Evolutionary conservation across 2,113 vertebrate species (phyloP).

Genomic region (Riparia riparia): DNA sequence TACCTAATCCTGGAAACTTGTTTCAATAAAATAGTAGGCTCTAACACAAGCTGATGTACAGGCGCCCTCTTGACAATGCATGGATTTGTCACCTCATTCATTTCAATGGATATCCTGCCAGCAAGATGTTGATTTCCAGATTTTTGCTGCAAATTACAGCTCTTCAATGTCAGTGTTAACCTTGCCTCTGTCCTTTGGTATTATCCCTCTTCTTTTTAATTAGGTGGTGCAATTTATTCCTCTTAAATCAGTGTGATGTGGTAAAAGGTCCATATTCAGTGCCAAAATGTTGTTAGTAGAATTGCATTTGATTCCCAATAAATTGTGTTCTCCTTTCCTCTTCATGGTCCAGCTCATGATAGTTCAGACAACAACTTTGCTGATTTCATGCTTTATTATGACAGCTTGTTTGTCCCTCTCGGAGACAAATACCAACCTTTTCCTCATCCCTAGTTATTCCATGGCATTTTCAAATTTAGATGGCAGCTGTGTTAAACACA

Average conservation of each 20-base stretch:
- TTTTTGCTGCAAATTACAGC: conserved; percentile 31
- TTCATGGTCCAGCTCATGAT: background rate
- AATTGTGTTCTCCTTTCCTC: conserved; percentile 13
- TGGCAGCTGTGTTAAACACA: background rate
- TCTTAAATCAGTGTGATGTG: background rate
- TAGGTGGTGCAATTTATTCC: conserved; percentile 18
- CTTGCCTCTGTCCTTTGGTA: background rate
- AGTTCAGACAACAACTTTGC: conserved; percentile 8
- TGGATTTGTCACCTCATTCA: conserved; percentile 24
- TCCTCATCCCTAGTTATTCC: background rate
- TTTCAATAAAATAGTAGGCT: background rate
- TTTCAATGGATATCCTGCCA: background rate
- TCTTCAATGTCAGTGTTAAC: conserved; percentile 17
- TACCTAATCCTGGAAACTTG: background rate
- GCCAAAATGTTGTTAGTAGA: conserved; percentile 27
- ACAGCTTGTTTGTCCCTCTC: conserved; percentile 39
- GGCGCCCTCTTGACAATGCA: background rate
- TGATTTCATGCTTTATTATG: conserved; percentile 33
- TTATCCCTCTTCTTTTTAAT: conserved; percentile 37
- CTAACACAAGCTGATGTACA: background rate
- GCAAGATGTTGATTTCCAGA: conserved; percentile 29
- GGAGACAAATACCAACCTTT: conserved; percentile 13
- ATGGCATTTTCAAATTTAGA: background rate
- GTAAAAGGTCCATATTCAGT: background rate
- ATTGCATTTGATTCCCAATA: background rate